Evolutionary conservation across 2,113 vertebrate genomes (phyloP).

Genomic region (Paradisaea rubra): DNA sequence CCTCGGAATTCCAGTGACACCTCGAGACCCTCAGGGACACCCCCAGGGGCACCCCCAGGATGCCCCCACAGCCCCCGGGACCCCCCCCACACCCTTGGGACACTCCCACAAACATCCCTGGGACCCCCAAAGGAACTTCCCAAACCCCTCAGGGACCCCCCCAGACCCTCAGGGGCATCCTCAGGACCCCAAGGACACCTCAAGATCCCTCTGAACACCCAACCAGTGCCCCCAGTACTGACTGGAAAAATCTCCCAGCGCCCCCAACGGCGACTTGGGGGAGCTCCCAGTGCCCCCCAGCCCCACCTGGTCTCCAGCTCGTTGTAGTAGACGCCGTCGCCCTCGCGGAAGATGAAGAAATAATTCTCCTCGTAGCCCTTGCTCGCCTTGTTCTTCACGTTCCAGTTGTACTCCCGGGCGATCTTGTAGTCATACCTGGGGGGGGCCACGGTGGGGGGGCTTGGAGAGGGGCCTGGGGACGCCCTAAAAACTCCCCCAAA

Average conservation of each 20-base stretch:
- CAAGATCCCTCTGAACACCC: constrained; percentile 55
- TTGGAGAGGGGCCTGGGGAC: neutral
- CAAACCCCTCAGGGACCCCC: neutral
- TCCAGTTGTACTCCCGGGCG: constrained; percentile 95
- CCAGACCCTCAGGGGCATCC: too few relatives aligned
- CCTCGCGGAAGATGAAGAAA: constrained; percentile 94
- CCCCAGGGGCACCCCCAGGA: too few relatives aligned
- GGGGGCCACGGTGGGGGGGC: neutral
- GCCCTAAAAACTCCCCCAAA: neutral
- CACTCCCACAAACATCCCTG: neutral
- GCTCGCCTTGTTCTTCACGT: constrained; percentile 96
- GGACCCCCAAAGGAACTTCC: neutral
- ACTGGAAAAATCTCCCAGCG: neutral
- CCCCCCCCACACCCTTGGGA: neutral
- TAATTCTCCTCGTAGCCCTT: constrained; percentile 97
- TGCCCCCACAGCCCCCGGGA: too few relatives aligned
- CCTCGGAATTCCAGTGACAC: too few relatives aligned
- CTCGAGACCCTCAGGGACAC: neutral
- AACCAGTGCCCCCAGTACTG: too few relatives aligned
- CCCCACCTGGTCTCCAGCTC: constrained; percentile 89
- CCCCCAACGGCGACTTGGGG: neutral
- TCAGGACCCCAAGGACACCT: neutral
- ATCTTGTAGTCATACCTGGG: constrained; percentile 93
- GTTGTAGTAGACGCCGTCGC: constrained; percentile 93
- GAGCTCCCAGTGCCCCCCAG: neutral